Percentiles rank a stretch among this genome's conserved stretches.
These are phyloP conservation scores for Drosophila simulans DNA, from an alignment of 1,140 invertebrate species.

Conservation along the genomic window DNA sequence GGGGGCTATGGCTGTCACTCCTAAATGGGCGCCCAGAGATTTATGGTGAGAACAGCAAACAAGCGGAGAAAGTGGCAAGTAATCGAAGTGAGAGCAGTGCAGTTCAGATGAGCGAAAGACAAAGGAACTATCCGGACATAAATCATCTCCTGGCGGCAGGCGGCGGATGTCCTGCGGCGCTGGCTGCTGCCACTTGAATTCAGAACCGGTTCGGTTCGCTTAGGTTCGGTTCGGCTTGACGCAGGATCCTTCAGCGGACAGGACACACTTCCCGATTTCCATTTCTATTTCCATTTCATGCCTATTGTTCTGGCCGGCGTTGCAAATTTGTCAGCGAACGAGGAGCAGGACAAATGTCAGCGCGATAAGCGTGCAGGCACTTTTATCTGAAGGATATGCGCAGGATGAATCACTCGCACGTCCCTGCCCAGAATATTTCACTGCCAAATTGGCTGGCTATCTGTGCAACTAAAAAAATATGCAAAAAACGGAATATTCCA, in stretches of 20 bases:
- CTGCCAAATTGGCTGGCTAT: conserved; percentile 32
- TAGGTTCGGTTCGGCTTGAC: conserved; percentile 6
- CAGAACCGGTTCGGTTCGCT: conserved; percentile 55
- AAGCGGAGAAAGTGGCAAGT: conserved; percentile 63
- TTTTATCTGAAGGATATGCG: conserved; percentile 60
- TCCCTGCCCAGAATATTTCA: conserved; percentile 47
- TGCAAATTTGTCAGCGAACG: conserved; percentile 72
- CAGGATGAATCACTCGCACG: conserved; percentile 68
- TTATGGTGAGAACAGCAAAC: conserved; percentile 74
- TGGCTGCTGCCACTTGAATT: conserved; percentile 49
- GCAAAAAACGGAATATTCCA: background rate
- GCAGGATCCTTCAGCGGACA: conserved; percentile 24
- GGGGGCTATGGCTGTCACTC: conserved; percentile 51
- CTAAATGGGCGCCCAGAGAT: conserved; percentile 51
- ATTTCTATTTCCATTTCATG: conserved; percentile 62
- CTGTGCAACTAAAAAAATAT: conserved; percentile 11
- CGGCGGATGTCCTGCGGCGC: conserved; percentile 58
- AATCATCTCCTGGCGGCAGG: conserved; percentile 47
- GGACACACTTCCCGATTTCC: conserved; percentile 30
- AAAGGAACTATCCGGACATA: conserved; percentile 56
- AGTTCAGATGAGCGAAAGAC: conserved; percentile 40
- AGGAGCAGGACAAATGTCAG: conserved; percentile 60
- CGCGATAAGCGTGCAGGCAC: conserved; percentile 65
- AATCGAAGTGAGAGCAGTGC: conserved; percentile 15
- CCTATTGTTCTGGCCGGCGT: conserved; percentile 56